phyloP scores from a whole-genome alignment of 1,140 invertebrate species.

The Bombus confusus region DNA sequence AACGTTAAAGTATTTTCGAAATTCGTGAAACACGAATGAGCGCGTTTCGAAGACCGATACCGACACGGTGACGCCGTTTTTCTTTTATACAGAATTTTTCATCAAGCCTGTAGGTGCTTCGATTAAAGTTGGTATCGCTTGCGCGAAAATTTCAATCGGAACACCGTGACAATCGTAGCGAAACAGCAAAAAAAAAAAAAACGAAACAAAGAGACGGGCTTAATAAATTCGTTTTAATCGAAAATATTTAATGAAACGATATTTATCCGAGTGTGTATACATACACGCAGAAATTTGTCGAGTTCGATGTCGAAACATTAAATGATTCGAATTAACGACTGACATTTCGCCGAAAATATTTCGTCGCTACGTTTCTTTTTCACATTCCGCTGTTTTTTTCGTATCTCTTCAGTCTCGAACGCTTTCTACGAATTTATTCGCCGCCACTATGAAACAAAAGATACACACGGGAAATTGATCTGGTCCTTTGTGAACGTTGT shows the following conservation, averaged over 20 bases:
- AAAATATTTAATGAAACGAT: background rate
- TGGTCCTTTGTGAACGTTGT: no score
- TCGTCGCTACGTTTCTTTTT: no score
- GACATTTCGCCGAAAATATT: background rate
- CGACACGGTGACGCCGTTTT: no score
- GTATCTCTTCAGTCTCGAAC: no score
- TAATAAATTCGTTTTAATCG: conserved; percentile 9
- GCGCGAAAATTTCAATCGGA: background rate
- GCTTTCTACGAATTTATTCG: no score
- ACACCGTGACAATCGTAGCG: background rate
- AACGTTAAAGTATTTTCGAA: no score
- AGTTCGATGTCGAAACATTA: background rate
- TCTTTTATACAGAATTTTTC: no score
- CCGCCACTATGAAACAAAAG: no score
- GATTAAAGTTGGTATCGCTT: background rate
- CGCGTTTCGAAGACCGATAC: no score
- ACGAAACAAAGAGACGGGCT: background rate
- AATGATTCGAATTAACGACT: background rate
- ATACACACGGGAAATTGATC: no score
- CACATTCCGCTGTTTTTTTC: no score
- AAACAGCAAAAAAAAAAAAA: background rate
- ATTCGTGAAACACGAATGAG: no score
- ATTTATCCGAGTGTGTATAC: background rate
- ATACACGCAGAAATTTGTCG: background rate
- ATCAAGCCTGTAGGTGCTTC: background rate